phyloP scores from a whole-genome alignment of 2,113 vertebrate species.

The Cairina moschata region DNA sequence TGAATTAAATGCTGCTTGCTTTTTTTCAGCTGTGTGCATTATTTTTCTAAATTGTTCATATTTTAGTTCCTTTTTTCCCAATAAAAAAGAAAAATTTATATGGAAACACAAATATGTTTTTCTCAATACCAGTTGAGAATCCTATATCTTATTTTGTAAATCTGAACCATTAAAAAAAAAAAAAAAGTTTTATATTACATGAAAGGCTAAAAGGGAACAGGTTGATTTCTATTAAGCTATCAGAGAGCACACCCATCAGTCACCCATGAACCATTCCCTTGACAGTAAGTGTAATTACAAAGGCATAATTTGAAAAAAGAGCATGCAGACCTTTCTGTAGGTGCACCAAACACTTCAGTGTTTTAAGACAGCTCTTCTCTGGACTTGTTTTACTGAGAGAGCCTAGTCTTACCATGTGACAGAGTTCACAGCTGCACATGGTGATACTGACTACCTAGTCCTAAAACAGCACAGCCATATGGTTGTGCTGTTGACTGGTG shows the following conservation, averaged over 20 bases:
- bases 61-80: accelerated
- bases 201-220: not conserved
- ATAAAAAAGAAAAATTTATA: not conserved
- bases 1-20: not conserved
- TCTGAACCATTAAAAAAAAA: too few species aligned
- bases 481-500: accelerated
- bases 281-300: not conserved
- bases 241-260: not conserved
- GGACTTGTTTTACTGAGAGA: not conserved
- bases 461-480: accelerated
- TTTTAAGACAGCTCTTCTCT: not conserved
- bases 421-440: not conserved
- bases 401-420: accelerated
- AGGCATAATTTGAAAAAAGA: not conserved
- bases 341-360: not conserved
- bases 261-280: not conserved
- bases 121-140: not conserved
- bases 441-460: not conserved
- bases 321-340: not conserved
- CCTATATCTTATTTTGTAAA: not conserved
- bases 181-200: not conserved
- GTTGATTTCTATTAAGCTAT: not conserved
- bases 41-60: not conserved
- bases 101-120: not conserved
- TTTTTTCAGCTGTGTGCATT: not conserved